A percentile compares a stretch with the other conserved stretches of the same genome.
phyloP scores from a whole-genome alignment of 2,113 vertebrate species.

The Petaurus breviceps region DNA sequence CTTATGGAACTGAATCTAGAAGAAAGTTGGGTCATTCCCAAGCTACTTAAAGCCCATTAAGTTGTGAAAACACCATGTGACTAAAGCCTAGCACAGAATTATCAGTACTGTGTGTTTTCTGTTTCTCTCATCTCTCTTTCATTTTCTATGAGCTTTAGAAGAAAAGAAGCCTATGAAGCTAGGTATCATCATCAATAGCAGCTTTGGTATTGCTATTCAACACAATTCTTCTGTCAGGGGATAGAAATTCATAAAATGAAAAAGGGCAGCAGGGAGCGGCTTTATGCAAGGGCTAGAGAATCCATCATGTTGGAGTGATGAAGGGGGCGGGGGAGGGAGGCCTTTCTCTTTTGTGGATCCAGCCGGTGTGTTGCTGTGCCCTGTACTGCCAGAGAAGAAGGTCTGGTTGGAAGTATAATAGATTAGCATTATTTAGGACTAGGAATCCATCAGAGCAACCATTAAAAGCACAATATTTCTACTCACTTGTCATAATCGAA shows the following conservation, averaged over 20 bases:
- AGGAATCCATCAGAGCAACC: constrained; percentile 5
- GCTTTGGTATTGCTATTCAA: constrained; percentile 15
- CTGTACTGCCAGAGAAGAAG: constrained; percentile 43
- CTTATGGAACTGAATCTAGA: constrained; percentile 35
- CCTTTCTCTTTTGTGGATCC: constrained; percentile 53
- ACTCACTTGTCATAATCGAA: background rate
- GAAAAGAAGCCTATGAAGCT: constrained; percentile 35
- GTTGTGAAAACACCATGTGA: constrained; percentile 59
- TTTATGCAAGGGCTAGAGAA: constrained; percentile 48
- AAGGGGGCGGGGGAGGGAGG: background rate
- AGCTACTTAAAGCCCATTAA: constrained; percentile 63
- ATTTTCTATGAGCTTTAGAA: constrained; percentile 14
- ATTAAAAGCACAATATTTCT: constrained; percentile 8
- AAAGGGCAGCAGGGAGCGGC: background rate
- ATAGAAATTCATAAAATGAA: constrained; percentile 7
- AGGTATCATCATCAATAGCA: background rate
- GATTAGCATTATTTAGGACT: constrained; percentile 40
- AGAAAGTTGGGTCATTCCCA: constrained; percentile 56
- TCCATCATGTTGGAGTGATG: constrained; percentile 33
- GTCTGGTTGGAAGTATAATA: constrained; percentile 38
- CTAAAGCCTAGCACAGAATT: constrained; percentile 61
- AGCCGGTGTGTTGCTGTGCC: constrained; percentile 20
- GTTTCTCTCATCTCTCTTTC: constrained; percentile 35
- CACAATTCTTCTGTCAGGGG: background rate
- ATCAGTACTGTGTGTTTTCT: constrained; percentile 50